Percentiles rank a stretch among this genome's conserved stretches.
These are phyloP conservation scores for Turritopsis dohrnii DNA, from an alignment of 30 jellyfish, hydroid and myxozoan species.

Conservation along the genomic window DNA sequence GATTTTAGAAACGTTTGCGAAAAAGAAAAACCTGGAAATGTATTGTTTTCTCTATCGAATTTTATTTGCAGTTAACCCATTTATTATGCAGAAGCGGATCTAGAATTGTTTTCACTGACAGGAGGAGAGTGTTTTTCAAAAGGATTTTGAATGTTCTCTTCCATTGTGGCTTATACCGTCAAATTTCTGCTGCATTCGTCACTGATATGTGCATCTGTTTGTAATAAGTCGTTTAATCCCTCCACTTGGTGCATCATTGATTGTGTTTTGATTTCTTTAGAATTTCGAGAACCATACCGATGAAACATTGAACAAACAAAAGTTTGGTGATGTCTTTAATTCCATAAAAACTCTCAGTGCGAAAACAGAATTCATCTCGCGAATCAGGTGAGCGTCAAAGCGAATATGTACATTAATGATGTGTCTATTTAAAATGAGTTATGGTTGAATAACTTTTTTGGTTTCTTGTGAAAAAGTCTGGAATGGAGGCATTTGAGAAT, in stretches of 20 bases:
- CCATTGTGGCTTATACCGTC: too few relatives aligned
- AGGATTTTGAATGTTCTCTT: too few relatives aligned
- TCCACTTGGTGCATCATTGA: background rate
- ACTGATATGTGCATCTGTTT: too few relatives aligned
- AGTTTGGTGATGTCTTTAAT: background rate
- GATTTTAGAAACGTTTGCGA: too few relatives aligned
- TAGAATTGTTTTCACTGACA: too few relatives aligned
- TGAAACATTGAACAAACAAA: background rate
- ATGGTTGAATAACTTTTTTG: background rate
- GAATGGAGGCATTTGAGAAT: too few relatives aligned
- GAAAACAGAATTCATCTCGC: conserved; percentile 11
- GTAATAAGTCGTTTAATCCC: too few relatives aligned
- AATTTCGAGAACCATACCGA: background rate
- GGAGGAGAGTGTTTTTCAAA: too few relatives aligned
- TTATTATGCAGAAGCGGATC: too few relatives aligned
- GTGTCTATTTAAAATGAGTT: background rate
- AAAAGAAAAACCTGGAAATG: background rate
- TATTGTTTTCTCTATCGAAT: background rate
- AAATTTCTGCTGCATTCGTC: too few relatives aligned
- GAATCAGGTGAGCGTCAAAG: conserved; percentile 5
- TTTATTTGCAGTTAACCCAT: too few relatives aligned
- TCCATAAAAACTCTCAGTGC: conserved; percentile 20
- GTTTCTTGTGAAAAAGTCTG: background rate
- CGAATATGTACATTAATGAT: too few relatives aligned
- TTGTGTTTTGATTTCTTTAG: background rate